phyloP scores from a whole-genome alignment of 2,888 invertebrate genomes.

The Phyllotreta striolata region DNA sequence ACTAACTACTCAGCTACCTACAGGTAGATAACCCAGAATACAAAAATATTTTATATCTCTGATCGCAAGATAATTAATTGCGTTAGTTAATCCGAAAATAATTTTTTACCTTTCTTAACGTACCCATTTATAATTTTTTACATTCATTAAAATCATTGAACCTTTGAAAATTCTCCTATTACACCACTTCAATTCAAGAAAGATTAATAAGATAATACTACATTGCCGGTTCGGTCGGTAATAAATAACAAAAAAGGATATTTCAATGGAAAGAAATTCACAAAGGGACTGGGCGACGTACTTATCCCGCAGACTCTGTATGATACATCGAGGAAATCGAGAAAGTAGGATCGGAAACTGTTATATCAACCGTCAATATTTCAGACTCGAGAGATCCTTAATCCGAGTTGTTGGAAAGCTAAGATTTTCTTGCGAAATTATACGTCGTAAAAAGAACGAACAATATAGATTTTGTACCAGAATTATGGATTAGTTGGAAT shows the following conservation, averaged over 20 bases:
- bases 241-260: slow-evolving; percentile 59
- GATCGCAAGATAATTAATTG: no score
- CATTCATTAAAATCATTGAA: no score
- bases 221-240: background rate
- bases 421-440: slow-evolving; percentile 23
- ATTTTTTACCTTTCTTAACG: no score
- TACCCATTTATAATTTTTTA: no score
- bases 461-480: slow-evolving; percentile 2
- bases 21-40: no score
- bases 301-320: slow-evolving; percentile 60
- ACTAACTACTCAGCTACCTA: no score
- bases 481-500: slow-evolving; percentile 9
- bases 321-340: slow-evolving; percentile 57
- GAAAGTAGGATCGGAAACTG: slow-evolving; percentile 52
- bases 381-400: slow-evolving; percentile 39
- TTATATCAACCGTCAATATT: slow-evolving; percentile 44
- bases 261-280: slow-evolving; percentile 44
- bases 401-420: slow-evolving; percentile 39
- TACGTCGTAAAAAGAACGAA: slow-evolving; percentile 5
- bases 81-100: no score
- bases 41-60: no score
- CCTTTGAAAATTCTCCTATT: no score
- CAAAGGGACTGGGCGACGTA: slow-evolving; percentile 52
- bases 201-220: no score
- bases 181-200: no score